Evolutionary conservation across 2,113 vertebrate genomes (phyloP).

Genomic region (Mohoua ochrocephala): DNA sequence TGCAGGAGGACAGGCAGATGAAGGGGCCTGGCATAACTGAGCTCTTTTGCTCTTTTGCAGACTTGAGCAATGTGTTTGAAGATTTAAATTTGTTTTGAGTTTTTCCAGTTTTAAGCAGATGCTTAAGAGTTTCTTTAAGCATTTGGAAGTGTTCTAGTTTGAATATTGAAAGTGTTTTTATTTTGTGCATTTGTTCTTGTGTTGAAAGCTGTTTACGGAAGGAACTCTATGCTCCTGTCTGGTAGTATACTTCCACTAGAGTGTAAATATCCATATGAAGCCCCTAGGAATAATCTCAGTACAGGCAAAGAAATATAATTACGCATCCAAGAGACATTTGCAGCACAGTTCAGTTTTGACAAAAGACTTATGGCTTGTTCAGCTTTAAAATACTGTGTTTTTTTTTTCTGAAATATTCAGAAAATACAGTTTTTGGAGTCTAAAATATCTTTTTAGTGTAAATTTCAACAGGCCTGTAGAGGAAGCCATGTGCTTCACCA

Average conservation of each 20-base stretch:
- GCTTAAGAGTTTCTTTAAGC: not conserved
- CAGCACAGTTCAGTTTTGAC: not conserved
- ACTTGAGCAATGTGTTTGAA: not conserved
- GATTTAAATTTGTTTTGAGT: not conserved
- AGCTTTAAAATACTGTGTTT: not conserved
- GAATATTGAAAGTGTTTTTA: not conserved
- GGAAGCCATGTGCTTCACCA: not conserved
- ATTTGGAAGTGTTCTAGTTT: not conserved
- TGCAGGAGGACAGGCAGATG: not conserved
- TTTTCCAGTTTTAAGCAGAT: not conserved
- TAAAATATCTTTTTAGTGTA: not conserved
- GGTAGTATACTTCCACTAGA: not conserved
- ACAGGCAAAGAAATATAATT: not conserved
- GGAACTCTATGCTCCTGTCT: not conserved
- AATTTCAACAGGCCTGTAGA: not conserved
- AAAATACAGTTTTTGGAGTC: not conserved
- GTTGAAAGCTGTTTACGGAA: not conserved
- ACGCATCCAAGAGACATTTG: not conserved
- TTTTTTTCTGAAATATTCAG: not conserved
- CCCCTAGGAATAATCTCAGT: not conserved
- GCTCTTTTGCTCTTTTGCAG: not conserved
- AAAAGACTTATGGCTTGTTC: not conserved
- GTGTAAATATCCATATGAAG: not conserved
- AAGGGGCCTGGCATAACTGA: not conserved
- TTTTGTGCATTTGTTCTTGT: not conserved